Percentiles rank a stretch among this genome's conserved stretches.
phyloP scores from a whole-genome alignment of 30 jellyfish, hydroid and myxozoan species.

The Chrysaora quinquecirrha region DNA sequence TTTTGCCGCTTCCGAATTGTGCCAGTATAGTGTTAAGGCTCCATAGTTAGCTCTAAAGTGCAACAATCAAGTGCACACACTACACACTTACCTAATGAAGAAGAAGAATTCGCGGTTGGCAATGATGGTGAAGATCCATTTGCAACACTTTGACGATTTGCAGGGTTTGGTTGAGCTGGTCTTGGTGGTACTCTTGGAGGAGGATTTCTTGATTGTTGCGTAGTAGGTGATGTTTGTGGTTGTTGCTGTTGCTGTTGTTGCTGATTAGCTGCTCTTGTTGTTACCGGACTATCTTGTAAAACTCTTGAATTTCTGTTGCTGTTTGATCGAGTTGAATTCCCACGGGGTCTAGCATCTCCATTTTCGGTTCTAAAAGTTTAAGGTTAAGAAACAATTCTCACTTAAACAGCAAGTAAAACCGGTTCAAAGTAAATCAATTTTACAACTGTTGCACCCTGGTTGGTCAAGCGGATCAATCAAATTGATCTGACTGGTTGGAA shows the following conservation, averaged over 20 bases:
- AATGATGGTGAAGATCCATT: too few species aligned
- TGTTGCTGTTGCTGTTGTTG: conserved; percentile 9
- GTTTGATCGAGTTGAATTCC: conserved; percentile 22
- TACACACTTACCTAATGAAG: too few species aligned
- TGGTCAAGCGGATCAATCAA: too few species aligned
- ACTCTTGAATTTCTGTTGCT: conserved; percentile 2
- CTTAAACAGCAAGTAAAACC: background rate
- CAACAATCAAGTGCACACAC: too few species aligned
- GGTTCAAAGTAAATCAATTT: too few species aligned
- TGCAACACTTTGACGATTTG: background rate
- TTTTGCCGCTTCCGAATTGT: too few species aligned
- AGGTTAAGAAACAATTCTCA: background rate
- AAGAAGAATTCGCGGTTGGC: too few species aligned
- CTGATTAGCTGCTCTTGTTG: background rate
- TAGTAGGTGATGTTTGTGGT: too few species aligned
- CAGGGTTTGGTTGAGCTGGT: background rate
- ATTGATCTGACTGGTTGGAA: too few species aligned
- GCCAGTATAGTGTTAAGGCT: too few species aligned
- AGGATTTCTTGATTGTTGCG: background rate
- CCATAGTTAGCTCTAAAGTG: too few species aligned
- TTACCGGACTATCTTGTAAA: background rate
- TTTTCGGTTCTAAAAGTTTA: conserved; percentile 8
- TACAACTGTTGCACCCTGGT: too few species aligned
- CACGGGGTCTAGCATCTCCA: conserved; percentile 32
- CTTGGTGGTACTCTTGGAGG: background rate